These are phyloP conservation scores for Cerastoderma edule DNA, from an alignment of 2,888 invertebrate species.

Conservation along the genomic window DNA sequence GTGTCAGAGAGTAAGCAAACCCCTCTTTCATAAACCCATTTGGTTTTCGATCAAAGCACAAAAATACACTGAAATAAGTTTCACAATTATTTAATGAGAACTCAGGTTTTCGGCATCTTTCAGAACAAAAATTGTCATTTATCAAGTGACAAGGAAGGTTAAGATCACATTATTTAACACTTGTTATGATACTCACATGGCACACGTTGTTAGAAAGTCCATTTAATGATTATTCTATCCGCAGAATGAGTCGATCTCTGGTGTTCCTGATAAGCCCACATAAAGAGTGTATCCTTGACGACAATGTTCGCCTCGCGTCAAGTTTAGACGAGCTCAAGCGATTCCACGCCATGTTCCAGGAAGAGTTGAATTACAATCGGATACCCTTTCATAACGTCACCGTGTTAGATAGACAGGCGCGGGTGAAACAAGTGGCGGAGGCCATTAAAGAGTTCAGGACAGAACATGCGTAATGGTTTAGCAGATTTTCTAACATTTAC, in stretches of 20 bases:
- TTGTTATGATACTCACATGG: too few species aligned
- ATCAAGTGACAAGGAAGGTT: too few species aligned
- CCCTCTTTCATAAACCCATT: too few species aligned
- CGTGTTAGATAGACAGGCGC: constrained; percentile 38
- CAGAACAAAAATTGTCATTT: too few species aligned
- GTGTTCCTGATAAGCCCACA: constrained; percentile 50
- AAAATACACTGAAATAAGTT: too few species aligned
- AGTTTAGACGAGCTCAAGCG: constrained; percentile 41
- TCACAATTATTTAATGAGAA: too few species aligned
- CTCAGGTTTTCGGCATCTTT: too few species aligned
- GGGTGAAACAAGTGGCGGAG: constrained; percentile 35
- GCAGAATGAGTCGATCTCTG: constrained; percentile 22
- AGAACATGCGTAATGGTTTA: neutral
- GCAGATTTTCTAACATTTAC: neutral
- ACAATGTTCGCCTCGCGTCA: constrained; percentile 44
- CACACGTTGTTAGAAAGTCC: too few species aligned
- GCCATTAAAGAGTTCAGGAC: constrained; percentile 29
- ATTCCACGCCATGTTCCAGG: constrained; percentile 37
- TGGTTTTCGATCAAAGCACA: too few species aligned
- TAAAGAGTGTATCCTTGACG: constrained; percentile 45
- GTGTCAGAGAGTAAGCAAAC: too few species aligned
- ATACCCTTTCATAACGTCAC: constrained; percentile 37
- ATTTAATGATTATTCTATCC: too few species aligned
- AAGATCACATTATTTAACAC: too few species aligned
- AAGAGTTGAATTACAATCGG: constrained; percentile 28